Base-by-base conservation (phyloP, 1,140 invertebrate genomes). In the Rhyzopertha dominica region DNA sequence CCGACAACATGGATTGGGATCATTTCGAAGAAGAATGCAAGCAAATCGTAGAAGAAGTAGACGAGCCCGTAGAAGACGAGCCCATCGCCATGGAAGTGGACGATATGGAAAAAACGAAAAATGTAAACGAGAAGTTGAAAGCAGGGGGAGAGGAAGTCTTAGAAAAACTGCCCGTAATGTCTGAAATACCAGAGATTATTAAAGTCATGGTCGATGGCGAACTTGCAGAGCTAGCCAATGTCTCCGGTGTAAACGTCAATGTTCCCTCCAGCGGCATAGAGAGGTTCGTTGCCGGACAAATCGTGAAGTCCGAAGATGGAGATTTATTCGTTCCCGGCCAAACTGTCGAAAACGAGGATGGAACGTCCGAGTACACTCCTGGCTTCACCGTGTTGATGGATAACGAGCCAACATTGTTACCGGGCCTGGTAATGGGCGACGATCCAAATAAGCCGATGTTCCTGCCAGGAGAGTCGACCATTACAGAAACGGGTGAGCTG, bases 251-350 rank as follows among this genome's bases (percentile, higher is more conserved):
- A 4, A 74, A 75, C 22, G 58, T 86, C 14, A 76, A 81, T 51
- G 76, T 85, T 43, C 73, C 78, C 23, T 76, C 76, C 71, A 78
- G 47, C 51, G 58, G 51, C 56, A 67, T 57, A 51, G 53, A 62
- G 31, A 49, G 61, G 19, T 73, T 53, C 52, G 64, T 65, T 9
- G 58, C 77, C 10, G 82, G 82, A 5, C 80, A 84, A 70, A 78
- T 79, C 26, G 65, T 85, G n/a, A 73, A 77, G 19, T 82, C 81
- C 1, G 77, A 81, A 37, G 71, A 73, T 43, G 82, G 83, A 5
- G 69, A 76, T 26, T 56, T 81, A 22, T 87, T 86, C 62, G 73
- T 85, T 16, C 82, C 83, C 5, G 83, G 84, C 31, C 81, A 85
- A 63, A 82, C 82, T 8, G 65, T 85, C 8, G 67, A 77, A 47